Evolutionary conservation across 2,113 vertebrate genomes (phyloP).

Genomic region (Callipepla californica): DNA sequence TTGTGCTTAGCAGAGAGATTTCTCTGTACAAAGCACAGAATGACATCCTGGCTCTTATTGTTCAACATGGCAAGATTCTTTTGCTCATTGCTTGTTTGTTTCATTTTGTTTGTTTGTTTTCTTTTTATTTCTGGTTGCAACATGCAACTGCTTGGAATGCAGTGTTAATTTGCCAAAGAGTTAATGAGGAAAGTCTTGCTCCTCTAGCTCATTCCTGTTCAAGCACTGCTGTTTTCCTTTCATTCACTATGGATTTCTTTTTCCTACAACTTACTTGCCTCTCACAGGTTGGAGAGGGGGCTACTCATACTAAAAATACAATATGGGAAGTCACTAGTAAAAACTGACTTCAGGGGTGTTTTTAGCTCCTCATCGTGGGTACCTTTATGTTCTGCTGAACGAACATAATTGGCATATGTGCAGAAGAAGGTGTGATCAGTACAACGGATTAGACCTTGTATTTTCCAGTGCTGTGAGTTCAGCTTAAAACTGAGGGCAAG

Average conservation of each 20-base stretch:
- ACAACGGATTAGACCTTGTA: background rate
- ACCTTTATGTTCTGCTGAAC: background rate
- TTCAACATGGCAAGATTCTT: background rate
- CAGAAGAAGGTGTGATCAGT: background rate
- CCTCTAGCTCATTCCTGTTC: background rate
- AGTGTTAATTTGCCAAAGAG: background rate
- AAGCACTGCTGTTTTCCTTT: background rate
- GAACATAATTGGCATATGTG: background rate
- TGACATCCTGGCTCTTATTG: background rate
- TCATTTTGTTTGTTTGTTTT: background rate
- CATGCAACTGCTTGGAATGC: background rate
- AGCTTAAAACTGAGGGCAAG: background rate
- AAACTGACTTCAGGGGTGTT: background rate
- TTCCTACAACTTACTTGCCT: background rate
- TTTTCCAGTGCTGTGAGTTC: background rate
- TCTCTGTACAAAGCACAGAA: background rate
- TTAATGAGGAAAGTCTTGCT: background rate
- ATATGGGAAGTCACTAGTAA: background rate
- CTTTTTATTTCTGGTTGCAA: background rate
- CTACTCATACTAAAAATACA: background rate
- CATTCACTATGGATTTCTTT: background rate
- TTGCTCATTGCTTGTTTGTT: background rate
- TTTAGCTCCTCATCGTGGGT: background rate
- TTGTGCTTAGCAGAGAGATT: background rate
- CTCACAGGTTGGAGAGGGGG: background rate